Conservation (phyloP, 2,888 invertebrate genomes). For the Belgica antarctica region DNA sequence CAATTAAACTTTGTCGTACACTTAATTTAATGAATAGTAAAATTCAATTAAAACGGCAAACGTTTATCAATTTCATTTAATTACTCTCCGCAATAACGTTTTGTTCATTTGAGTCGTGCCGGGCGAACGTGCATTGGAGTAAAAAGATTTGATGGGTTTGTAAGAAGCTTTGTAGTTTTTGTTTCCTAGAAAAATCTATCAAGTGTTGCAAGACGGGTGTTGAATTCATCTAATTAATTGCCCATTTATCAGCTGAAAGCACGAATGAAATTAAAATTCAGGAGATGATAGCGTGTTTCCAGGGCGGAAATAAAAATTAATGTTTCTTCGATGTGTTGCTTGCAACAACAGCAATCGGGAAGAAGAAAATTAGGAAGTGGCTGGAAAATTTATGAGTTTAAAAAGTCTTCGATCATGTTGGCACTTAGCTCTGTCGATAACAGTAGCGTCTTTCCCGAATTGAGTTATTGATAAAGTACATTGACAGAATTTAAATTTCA, state of each 20-base stretch:
- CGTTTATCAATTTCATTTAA: conserved; percentile 6
- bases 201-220: neutral
- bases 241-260: conserved; percentile 26
- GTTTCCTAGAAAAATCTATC: neutral
- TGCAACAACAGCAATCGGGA: neutral
- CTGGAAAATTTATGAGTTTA: too few relatives aligned
- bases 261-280: too few relatives aligned
- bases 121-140: conserved; percentile 10
- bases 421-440: too few relatives aligned
- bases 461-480: too few relatives aligned
- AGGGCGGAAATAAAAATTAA: conserved; percentile 8
- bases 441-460: too few relatives aligned
- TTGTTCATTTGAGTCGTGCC: conserved; percentile 8
- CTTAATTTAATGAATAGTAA: too few relatives aligned
- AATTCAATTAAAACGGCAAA: neutral
- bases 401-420: too few relatives aligned
- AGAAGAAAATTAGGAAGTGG: neutral
- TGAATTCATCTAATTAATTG: conserved; percentile 32
- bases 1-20: neutral
- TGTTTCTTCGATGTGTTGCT: too few relatives aligned
- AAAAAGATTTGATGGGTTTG: neutral
- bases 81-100: conserved; percentile 15
- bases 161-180: neutral
- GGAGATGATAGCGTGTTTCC: too few relatives aligned
- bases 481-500: too few relatives aligned